Base-by-base conservation (phyloP, 1,140 invertebrate species). In the Neodiprion fabricii region DNA sequence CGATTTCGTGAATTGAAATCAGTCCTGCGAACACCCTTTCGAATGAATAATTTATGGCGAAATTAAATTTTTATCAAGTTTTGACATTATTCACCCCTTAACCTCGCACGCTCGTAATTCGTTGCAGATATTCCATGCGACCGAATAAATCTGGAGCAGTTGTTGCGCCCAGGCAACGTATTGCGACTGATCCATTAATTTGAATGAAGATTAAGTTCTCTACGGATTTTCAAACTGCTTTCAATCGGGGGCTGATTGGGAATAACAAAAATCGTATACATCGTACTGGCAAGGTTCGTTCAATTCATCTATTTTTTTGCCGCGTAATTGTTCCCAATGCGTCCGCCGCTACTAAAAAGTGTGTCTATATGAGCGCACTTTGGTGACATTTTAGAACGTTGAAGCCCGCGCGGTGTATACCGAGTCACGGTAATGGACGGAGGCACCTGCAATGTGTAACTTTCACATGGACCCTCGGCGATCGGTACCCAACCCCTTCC, bases 91-190 rank as follows among this genome's bases (percentile, higher is more conserved):
- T 77, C 79, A 83, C 78, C 80, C 80, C 78, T 78, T 74, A 74
- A 76, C 71, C 69, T 72, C 17, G 69, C 70, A 71, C 71, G 74
- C 76, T 74, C 65, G 72, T 76, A 72, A 78, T 67, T 76, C 66
- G 75, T 72, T 66, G 12, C 72, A 61, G 68, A 61, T 40, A 14
- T 61, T 61, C 53, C 53, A 61, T 75, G 75, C 67, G 73, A 76
- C 73, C 67, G 72, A 68, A 80, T 83, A 83, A 81, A 83, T 83
- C 80, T 77, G 72, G 68, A 79, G 78, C 80, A 81, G 79, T 82
- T 82, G 79, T 76, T 79, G 69, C 75, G 73, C 23, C 73, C 76
- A 75, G 76, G 78, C 75, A 40, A 40, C 75, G 78, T 80, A 82
- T 83, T 79, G 79, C 76, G 76, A 76, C 77, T 80, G 77, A 83